Percentiles rank a stretch among this genome's conserved stretches.
phyloP scores from a whole-genome alignment of 2,888 invertebrate species.

The Diachrysia chrysitis region DNA sequence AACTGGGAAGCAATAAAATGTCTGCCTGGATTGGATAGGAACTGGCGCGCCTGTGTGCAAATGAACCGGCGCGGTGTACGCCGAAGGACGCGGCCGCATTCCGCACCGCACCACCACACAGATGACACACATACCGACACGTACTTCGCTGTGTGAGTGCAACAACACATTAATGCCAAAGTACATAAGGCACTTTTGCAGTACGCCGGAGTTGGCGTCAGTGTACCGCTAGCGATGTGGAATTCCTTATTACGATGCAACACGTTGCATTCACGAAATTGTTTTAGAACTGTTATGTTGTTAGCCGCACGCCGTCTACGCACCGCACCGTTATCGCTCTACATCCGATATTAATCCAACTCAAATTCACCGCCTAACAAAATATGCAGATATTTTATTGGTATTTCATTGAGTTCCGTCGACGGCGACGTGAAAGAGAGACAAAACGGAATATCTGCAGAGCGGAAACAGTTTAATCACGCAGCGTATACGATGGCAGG shows the following conservation, averaged over 20 bases:
- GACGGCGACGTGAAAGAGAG: conserved; percentile 52
- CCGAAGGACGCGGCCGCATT: conserved; percentile 89
- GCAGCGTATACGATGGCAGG: conserved; percentile 73
- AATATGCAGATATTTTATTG: conserved; percentile 40
- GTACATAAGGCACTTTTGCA: conserved; percentile 79
- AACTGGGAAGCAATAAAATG: conserved; percentile 83
- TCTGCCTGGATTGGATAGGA: conserved; percentile 73
- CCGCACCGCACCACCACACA: conserved; percentile 81
- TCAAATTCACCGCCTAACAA: conserved; percentile 37
- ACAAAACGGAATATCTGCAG: conserved; percentile 70
- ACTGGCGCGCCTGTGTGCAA: conserved; percentile 83
- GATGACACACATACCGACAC: conserved; percentile 85
- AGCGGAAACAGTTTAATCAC: conserved; percentile 84
- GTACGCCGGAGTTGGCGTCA: conserved; percentile 67
- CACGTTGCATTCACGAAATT: conserved; percentile 74
- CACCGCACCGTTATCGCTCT: conserved; percentile 62
- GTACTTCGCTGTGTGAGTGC: conserved; percentile 69
- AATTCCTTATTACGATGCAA: conserved; percentile 80
- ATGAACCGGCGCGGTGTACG: conserved; percentile 84
- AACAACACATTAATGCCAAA: conserved; percentile 72
- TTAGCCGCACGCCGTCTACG: conserved; percentile 59
- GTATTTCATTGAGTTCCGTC: conserved; percentile 32
- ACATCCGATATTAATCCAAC: conserved; percentile 43
- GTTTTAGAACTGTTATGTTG: conserved; percentile 64
- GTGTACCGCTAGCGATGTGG: conserved; percentile 75